Conservation (phyloP, 2,113 vertebrate genomes). For the Anser cygnoides region DNA sequence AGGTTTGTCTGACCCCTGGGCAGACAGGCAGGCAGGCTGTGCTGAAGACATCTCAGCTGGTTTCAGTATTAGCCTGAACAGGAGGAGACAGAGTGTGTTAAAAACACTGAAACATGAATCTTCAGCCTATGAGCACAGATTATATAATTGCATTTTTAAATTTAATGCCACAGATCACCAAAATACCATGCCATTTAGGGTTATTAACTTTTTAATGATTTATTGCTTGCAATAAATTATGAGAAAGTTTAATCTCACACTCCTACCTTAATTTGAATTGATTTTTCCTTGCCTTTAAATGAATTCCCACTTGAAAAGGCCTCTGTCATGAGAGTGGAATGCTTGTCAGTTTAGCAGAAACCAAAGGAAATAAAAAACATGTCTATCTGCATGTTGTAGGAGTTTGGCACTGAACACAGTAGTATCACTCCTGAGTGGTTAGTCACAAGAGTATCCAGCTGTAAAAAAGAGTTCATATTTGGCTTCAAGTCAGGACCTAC, state of each 20-base stretch:
- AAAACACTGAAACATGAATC: neutral
- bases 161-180: neutral
- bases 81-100: neutral
- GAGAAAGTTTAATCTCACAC: neutral
- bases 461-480: neutral
- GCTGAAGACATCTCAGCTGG: neutral
- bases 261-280: neutral
- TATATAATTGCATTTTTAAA: neutral
- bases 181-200: neutral
- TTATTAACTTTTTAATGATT: constrained; percentile 2
- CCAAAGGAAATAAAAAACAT: neutral
- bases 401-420: constrained; percentile 33
- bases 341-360: constrained; percentile 23
- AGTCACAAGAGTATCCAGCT: constrained; percentile 48
- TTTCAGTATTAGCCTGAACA: neutral
- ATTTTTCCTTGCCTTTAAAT: constrained; percentile 28
- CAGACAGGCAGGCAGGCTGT: neutral
- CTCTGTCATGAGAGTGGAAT: neutral
- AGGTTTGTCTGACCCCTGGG: neutral
- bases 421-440: constrained; percentile 34
- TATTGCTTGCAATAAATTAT: neutral
- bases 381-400: constrained; percentile 30
- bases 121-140: neutral
- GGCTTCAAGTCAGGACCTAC: constrained; percentile 36
- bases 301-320: neutral